Base-by-base conservation (phyloP, 2,888 invertebrate genomes). In the Caenorhabditis plicata region DNA sequence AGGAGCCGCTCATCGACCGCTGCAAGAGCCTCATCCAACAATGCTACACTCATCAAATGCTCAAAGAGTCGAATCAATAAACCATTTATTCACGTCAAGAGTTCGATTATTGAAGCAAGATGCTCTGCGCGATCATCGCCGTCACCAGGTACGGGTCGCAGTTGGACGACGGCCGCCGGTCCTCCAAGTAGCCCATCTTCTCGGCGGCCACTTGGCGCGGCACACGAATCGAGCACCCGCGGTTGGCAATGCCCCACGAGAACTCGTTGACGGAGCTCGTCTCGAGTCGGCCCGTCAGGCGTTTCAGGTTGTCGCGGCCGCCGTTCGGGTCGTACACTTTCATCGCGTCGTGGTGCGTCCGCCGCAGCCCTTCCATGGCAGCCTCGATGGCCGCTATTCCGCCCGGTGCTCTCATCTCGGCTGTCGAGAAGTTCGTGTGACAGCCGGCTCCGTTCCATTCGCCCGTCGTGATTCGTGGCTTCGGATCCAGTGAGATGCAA, bases 401-500 rank as follows among this genome's bases (percentile, higher is more conserved):
- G 7, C 71, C 73, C 3, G 61, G 57, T 9, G 46, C 52, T 43
- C 95, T 86, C 94, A 94, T 95, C 27, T 86, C 85, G 81, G 88
- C 87, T 0, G 94, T 95, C 11, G 93, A 93, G 85, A 92, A 93
- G 84, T 96, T 96, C 52, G 90, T 90, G 82, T 95, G 94, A 0
- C 92, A 93, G 0, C 95, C 95, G 42, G 95, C 91, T 2, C 92
- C 92, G 81, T 93, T 93, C 92, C 92, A 93, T 81, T 90, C 89
- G 17, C 75, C 76, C 61, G 63, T 68, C n/a, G 71, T 75, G 25
- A 68, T 42, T 39, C 63, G 20, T 22, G 84, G 84, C 69, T 84
- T 85, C 26, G 84, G 84, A 71, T 85, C 83, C 45, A 84, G 76
- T 29, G 83, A 79, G 17, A 68, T 58, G n/a, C 82, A 74, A 11